Evolutionary conservation across 2,888 invertebrate species (phyloP), one percentile per base, ranked within the genome.

Genomic region (Poecilobothrus nobilitatus): DNA sequence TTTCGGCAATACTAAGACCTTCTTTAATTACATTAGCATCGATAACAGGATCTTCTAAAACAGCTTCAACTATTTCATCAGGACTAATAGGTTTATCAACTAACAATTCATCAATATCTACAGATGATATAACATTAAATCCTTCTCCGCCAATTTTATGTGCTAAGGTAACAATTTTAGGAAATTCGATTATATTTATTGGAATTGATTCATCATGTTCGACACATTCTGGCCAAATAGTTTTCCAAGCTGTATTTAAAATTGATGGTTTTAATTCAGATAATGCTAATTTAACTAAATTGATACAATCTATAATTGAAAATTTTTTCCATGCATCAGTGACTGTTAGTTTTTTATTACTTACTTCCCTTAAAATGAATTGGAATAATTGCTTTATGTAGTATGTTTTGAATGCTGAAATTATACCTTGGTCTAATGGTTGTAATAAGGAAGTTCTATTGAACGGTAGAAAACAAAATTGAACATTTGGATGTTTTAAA

Each of bases 361-460:
- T 65, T 20, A 71, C 61, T 70, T 71, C 67, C 18, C 71, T 66
- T 69, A 73, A 71, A 71, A 71, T 72, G 61, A 71, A 70, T 65
- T 33, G 44, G 62, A 72, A 73, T 34, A 68, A 53, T 66, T 65
- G 66, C 67, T 73, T 74, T 6, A 75, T 67, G 68, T 75, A 77
- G 64, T 74, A 71, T 66, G 73, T 72, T 70, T 76, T 76, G 71
- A 76, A 77, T 66, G 74, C 73, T 70, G 74, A 68, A 70, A 75
- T 75, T 67, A 75, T 75, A 65, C 74, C 74, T 72, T 77, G 75
- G 70, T 76, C 73, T 70, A 76, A 66, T 65, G 75, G 75, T 73
- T 76, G 75, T 66, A 76, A 67, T 21, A 76, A 68, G 66, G 73
- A 73, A 66, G 73, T 75, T 15, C 74, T 76, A 72, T 75, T 75